These are phyloP conservation scores for Idris sp. DNA, from an alignment of 1,140 invertebrate genomes.

Conservation along the genomic window DNA sequence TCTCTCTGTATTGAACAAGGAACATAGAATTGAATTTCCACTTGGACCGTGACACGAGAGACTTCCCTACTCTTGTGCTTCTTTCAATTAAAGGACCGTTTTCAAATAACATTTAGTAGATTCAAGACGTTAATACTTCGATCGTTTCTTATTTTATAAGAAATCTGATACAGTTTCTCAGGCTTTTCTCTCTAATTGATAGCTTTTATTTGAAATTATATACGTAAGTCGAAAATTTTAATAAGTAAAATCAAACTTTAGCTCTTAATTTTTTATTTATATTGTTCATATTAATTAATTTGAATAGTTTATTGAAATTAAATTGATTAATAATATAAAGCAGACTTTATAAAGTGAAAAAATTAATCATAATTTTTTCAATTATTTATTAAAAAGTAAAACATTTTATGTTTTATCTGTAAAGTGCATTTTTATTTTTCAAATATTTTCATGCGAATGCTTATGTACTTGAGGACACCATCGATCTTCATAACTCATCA, in stretches of 20 bases:
- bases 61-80: constrained; percentile 16
- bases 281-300: too few relatives aligned
- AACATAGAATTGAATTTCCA: constrained; percentile 54
- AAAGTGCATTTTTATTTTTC: constrained; percentile 3
- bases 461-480: constrained; percentile 10
- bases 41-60: constrained; percentile 46
- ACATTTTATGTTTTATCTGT: too few relatives aligned
- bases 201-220: neutral
- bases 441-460: constrained; percentile 11
- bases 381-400: too few relatives aligned
- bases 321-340: too few relatives aligned
- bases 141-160: constrained; percentile 8
- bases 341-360: too few relatives aligned
- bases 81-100: constrained; percentile 44
- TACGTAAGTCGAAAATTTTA: too few relatives aligned
- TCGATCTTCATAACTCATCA: constrained; percentile 57
- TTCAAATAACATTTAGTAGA: constrained; percentile 40
- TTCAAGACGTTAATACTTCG: constrained; percentile 3
- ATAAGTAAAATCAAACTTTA: too few relatives aligned
- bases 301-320: too few relatives aligned
- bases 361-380: too few relatives aligned
- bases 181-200: neutral
- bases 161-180: constrained; percentile 5
- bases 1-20: constrained; percentile 48
- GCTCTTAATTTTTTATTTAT: too few relatives aligned